Evolutionary conservation across 2,113 vertebrate genomes (phyloP), one percentile per base, ranked within the genome.

Genomic region (Sorex fumeus): DNA sequence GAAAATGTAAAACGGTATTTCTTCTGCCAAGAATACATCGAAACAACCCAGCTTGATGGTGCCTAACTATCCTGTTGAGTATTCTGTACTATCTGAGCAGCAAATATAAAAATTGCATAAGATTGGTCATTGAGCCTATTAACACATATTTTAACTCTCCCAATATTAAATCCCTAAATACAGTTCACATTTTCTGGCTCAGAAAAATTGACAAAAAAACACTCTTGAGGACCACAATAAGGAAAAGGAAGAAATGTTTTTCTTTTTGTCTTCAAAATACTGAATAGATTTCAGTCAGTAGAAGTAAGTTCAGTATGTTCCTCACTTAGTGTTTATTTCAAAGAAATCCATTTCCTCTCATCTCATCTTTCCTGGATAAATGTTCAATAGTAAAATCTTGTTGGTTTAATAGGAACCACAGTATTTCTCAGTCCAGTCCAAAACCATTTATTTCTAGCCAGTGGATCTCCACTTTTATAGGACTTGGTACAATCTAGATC

Each of bases 181-280:
- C n/a, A 75, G 50, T 84, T 93, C 66, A 91, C 19, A 9, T n/a
- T 94, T 91, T 84, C 45, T 87, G 18, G 15, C 62, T 96, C 57
- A 50, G 21, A 83, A 92, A 50, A 70, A 84, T 25, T 72, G n/a
- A 72, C 21, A 70, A 83, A 57, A 57, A 3, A 84, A 67, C 34
- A 34, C 47, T 34, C 2, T 40, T 80, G 34, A 79, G 64, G 81
- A 64, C 8, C 5, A 91, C 32, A 5, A 70, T 10, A 27, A 53
- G 3, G 71, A 74, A 84, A 64, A 62, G 19, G 32, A 77, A 28
- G 32, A 66, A 47, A 82, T 6, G 0, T 4, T 81, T 36, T 28
- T 77, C 28, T 84, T 71, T 90, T 95, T 25, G 28, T 67, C 30
- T 87, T 89, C 12, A 84, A 30, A 94, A 72, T 23, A 77, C 1